Evolutionary conservation across 2,888 invertebrate genomes (phyloP).

Genomic region (Timema cristinae): DNA sequence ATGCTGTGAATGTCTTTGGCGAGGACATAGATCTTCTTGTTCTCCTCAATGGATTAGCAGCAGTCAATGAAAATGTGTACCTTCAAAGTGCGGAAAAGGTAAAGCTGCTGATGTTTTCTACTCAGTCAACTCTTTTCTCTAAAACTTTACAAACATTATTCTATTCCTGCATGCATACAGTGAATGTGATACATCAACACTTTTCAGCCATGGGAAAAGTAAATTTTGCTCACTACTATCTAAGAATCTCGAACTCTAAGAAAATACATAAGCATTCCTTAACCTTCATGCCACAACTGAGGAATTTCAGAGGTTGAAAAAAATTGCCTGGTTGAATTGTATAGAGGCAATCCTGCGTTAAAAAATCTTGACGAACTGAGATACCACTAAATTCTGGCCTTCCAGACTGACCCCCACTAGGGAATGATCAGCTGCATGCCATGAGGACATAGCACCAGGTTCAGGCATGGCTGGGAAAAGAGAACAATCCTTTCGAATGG

Average conservation of each 20-base stretch:
- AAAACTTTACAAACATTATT: background rate
- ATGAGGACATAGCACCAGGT: too few relatives aligned
- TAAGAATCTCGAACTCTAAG: background rate
- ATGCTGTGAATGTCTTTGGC: background rate
- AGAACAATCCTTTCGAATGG: background rate
- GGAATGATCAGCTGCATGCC: too few relatives aligned
- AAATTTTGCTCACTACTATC: background rate
- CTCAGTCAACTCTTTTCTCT: background rate
- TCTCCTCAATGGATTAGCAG: background rate
- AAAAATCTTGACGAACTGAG: background rate
- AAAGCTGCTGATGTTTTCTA: background rate
- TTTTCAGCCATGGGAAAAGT: background rate
- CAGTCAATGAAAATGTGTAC: background rate
- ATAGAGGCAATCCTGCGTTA: too few relatives aligned
- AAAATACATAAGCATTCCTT: too few relatives aligned
- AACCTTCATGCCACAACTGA: too few relatives aligned
- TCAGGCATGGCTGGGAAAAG: too few relatives aligned
- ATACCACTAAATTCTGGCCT: background rate
- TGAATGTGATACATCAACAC: background rate
- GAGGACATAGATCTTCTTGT: background rate
- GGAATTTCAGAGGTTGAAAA: too few relatives aligned
- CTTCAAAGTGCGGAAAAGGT: conserved; percentile 3
- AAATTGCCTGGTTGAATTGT: too few relatives aligned
- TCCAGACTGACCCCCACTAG: too few relatives aligned
- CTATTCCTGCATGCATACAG: background rate